Evolutionary conservation across 1,140 invertebrate species (phyloP).

Genomic region (Drosophila parvula): DNA sequence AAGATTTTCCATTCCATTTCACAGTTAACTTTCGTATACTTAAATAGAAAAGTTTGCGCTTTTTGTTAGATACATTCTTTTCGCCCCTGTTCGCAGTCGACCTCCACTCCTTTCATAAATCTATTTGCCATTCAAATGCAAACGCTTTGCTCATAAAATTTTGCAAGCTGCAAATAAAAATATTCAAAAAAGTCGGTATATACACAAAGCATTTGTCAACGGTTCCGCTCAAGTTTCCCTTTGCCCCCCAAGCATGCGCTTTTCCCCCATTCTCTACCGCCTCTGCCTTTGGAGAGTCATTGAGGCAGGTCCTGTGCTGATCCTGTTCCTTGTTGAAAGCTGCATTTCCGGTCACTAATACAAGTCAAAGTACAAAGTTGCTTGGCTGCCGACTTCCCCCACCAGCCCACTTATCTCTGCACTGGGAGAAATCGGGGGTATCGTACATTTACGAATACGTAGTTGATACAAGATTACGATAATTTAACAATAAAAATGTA

Average conservation of each 20-base stretch:
- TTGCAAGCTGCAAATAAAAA: conserved; percentile 69
- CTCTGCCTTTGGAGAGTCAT: conserved; percentile 68
- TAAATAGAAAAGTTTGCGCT: conserved; percentile 60
- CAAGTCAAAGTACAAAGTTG: conserved; percentile 81
- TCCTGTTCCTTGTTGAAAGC: conserved; percentile 60
- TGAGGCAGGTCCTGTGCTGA: conserved; percentile 63
- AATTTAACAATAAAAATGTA: no score
- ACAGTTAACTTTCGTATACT: conserved; percentile 22
- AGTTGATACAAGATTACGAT: no score
- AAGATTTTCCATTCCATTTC: conserved; percentile 28
- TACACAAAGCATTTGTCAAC: conserved; percentile 72
- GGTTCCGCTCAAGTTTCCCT: conserved; percentile 30
- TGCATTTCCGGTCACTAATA: conserved; percentile 82
- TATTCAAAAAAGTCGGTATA: conserved; percentile 57
- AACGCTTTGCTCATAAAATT: conserved; percentile 64
- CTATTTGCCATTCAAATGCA: conserved; percentile 72
- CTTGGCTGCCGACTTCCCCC: conserved; percentile 51
- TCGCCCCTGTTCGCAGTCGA: conserved; percentile 9
- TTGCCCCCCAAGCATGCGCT: not conserved
- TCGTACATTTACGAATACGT: not conserved
- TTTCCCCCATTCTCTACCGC: conserved; percentile 8
- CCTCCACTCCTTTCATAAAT: conserved; percentile 55
- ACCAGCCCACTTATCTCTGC: conserved; percentile 20
- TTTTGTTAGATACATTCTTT: conserved; percentile 37
- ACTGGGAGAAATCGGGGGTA: not conserved